Evolutionary conservation across 1,140 invertebrate species (phyloP), one percentile per base, ranked within the genome.

Genomic region (Scaptomyza graminum): DNA sequence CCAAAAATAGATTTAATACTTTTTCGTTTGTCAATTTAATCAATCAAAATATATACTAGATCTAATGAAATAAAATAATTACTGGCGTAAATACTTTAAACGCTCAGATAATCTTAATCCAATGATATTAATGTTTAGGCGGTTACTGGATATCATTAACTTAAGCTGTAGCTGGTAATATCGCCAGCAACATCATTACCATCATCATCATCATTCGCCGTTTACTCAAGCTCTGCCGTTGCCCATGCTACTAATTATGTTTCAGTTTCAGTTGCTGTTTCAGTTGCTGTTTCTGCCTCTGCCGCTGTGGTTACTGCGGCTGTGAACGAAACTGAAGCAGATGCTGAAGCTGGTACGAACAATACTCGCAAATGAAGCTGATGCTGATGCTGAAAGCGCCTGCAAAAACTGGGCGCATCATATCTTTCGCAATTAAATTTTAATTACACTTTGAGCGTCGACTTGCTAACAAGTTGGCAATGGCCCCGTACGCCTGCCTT

Each of bases 371-470:
- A 41, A 41, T 41, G 11, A 41, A 41, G 12, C 37, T 41, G n/a
- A 41, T n/a, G 37, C 37, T 41, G 12, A 41, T n/a, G 37, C 37
- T 41, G 12, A 41, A 41, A 41, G 31, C 6, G 31, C 31, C 31
- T 9, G 31, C 37, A 5, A n/a, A 39, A 41, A 22, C 15, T 46
- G 44, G 44, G 44, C 39, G 12, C 11, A 41, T 12, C 37, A 41
- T 41, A 41, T 41, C n/a, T 41, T 22, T 8, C 2, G 61, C 67
- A 80, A 77, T 80, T 77, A 77, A 81, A 77, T 68, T 82, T 81
- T 82, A 80, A 80, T 80, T 82, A 73, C 78, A 51, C 73, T 62
- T 76, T 80, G 64, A 80, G 77, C 77, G 78, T 55, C 80, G 73
- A 69, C 78, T 70, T 61, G 78, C 78, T 82, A 80, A 79, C 78